Evolutionary conservation across 2,888 invertebrate genomes (phyloP).

Genomic region (Eilema depressum): DNA sequence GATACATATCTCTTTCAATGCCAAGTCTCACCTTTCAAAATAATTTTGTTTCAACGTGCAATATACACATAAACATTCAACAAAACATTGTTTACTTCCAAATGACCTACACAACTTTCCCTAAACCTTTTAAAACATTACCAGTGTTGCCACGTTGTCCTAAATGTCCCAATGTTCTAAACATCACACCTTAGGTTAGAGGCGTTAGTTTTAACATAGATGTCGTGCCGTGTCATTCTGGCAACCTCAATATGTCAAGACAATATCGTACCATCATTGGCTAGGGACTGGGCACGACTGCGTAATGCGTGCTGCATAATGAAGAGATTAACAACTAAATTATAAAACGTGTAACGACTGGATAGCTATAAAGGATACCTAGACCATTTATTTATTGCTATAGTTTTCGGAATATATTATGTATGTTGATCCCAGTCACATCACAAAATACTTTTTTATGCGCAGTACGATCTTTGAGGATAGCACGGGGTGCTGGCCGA

Average conservation of each 20-base stretch:
- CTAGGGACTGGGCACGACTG: conserved; percentile 60
- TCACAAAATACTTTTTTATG: no score
- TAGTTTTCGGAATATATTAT: no score
- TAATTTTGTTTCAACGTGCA: no score
- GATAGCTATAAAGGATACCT: background rate
- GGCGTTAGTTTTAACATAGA: conserved; percentile 27
- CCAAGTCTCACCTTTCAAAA: no score
- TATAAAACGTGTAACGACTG: background rate
- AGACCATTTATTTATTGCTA: background rate
- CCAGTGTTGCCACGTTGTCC: background rate
- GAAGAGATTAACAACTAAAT: conserved; percentile 29
- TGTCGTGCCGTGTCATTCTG: conserved; percentile 45
- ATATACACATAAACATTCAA: no score
- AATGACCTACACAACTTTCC: background rate
- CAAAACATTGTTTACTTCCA: no score
- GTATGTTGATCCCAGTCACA: no score
- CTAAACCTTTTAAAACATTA: conserved; percentile 1
- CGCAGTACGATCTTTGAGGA: no score
- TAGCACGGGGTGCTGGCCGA: no score
- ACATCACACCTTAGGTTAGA: conserved; percentile 20
- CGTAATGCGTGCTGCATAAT: conserved; percentile 61
- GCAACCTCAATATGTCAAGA: conserved; percentile 66
- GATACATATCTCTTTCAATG: no score
- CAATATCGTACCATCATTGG: conserved; percentile 49
- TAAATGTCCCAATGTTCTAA: conserved; percentile 13